Evolutionary conservation across 2,888 invertebrate species (phyloP), one percentile per base, ranked within the genome.

Genomic region (Hedya salicella): DNA sequence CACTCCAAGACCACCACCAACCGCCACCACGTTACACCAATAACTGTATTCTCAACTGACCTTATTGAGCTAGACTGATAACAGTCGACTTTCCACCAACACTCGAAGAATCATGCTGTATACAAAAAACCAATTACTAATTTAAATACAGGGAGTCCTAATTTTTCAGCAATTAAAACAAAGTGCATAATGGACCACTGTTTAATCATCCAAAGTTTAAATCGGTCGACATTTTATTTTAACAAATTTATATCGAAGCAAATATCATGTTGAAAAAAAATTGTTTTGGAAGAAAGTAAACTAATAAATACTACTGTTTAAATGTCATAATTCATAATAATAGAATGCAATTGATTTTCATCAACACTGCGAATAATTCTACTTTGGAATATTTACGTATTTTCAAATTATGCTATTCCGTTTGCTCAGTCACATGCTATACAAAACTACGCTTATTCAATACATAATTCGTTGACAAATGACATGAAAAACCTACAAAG

Each of bases 31-130:
- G n/a, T 39, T 17, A 65, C 30, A 54, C 25, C 40, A 19, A 21
- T 42, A 66, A 53, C 30, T 48, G 19, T 30, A 50, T 39, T n/a
- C n/a, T 54, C 9, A 19, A 66, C 67, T 68, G 52, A 57, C 40
- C 67, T 62, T 49, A 16, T 30, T 19, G 61, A 39, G 42, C 42
- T 39, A 56, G 53, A 16, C 52, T n/a, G n/a, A n/a, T 30, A 39
- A 46, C 65, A 54, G 36, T 16, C 46, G 30, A 25, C 53, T 66
- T 53, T 53, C 53, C 65, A 66, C 60, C 60, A 54, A 40, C 53
- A 53, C 65, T 53, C 53, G 65, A 60, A 60, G 44, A 53, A 60
- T 53, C 53, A 66, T 66, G 46, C 60, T 60, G 65, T 53, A 60
- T 40, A 59, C 52, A 57, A 64, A 64, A 56, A 42, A 49, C 36